Evolutionary conservation across 2,888 invertebrate species (phyloP).

Genomic region (Xestia xanthographa): DNA sequence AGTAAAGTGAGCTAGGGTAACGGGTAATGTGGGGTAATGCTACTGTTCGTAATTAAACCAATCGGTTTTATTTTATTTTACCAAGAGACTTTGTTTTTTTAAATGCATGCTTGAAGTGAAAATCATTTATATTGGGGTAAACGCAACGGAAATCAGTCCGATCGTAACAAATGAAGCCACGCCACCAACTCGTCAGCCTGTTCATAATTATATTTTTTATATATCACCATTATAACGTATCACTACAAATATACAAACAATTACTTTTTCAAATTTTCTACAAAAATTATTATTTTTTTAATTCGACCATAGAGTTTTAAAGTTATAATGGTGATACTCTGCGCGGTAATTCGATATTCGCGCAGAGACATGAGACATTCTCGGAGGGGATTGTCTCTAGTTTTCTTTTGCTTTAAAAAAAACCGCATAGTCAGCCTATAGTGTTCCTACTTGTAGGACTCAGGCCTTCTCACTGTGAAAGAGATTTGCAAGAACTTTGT

Average conservation of each 20-base stretch:
- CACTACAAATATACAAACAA: not conserved
- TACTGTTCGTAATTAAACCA: not conserved
- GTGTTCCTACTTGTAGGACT: not conserved
- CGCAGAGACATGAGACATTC: slow-evolving; percentile 64
- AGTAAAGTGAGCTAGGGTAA: not conserved
- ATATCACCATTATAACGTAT: slow-evolving; percentile 57
- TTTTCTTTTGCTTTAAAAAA: not conserved
- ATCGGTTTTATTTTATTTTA: not conserved
- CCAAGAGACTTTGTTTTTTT: not conserved
- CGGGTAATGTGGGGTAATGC: not conserved
- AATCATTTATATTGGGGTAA: not conserved
- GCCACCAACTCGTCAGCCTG: slow-evolving; percentile 36
- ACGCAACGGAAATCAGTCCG: not conserved
- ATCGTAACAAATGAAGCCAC: not conserved
- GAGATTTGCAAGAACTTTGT: not conserved
- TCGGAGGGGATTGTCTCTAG: slow-evolving; percentile 65
- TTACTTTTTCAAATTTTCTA: not conserved
- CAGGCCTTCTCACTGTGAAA: not conserved
- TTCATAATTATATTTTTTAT: slow-evolving; percentile 24
- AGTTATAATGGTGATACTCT: slow-evolving; percentile 57
- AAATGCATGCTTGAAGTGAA: not conserved
- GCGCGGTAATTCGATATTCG: slow-evolving; percentile 35
- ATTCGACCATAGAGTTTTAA: not conserved
- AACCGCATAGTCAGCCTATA: not conserved
- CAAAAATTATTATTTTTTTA: not conserved